A percentile compares a stretch with the other conserved stretches of the same genome.
Conservation (phyloP, 23 tunicate genomes). For the Phallusia fumigata region DNA sequence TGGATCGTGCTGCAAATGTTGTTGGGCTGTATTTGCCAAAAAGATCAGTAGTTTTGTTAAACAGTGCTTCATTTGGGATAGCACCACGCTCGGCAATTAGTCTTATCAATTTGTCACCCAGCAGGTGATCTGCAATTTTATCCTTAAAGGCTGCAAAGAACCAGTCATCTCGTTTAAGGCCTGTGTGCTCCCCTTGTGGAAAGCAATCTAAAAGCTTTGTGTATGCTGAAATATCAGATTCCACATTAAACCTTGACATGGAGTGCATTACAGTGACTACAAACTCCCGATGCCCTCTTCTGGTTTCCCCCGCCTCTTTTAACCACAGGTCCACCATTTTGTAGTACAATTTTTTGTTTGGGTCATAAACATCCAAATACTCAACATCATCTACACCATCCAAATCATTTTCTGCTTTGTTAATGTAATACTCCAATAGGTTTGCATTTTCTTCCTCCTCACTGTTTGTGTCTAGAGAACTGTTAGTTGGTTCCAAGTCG, state of each 20-base stretch:
- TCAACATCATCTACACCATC: constrained; percentile 68
- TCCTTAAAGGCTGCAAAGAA: constrained; percentile 74
- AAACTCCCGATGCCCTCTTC: constrained; percentile 85
- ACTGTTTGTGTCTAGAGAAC: not conserved
- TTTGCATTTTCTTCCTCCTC: constrained; percentile 34
- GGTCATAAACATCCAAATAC: constrained; percentile 58
- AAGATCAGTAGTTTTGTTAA: constrained; percentile 39
- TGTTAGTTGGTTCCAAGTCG: not conserved
- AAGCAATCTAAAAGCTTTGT: constrained; percentile 73
- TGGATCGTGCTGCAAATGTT: constrained; percentile 31
- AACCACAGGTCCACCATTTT: constrained; percentile 93
- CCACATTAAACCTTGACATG: constrained; percentile 61
- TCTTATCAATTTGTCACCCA: constrained; percentile 43
- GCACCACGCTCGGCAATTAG: constrained; percentile 42
- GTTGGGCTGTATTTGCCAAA: constrained; percentile 83
- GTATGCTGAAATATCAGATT: constrained; percentile 70
- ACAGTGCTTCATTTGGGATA: constrained; percentile 60
- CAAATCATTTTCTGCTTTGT: constrained; percentile 66
- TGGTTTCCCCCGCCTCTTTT: constrained; percentile 64
- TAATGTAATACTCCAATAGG: constrained; percentile 59
- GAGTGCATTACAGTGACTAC: constrained; percentile 59
- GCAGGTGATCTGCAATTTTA: constrained; percentile 67
- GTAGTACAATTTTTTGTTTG: constrained; percentile 66
- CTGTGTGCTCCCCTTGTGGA: constrained; percentile 86
- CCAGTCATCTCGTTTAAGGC: constrained; percentile 62